A percentile compares a stretch with the other conserved stretches of the same genome.
Evolutionary conservation across 2,113 vertebrate species (phyloP).

Genomic region (Argyrosomus japonicus): DNA sequence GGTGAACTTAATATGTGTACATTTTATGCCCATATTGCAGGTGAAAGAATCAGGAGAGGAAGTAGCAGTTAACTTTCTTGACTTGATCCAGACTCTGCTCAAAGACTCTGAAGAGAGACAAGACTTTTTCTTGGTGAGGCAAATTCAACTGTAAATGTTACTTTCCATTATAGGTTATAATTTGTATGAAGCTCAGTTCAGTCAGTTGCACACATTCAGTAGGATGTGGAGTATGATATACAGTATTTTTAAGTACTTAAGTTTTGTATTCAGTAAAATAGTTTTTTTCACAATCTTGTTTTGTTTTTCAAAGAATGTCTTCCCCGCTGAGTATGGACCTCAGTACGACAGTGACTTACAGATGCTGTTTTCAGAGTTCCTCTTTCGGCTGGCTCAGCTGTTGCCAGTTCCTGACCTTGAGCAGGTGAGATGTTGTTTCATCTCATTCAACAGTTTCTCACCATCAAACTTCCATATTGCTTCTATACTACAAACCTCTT

Average conservation of each 20-base stretch:
- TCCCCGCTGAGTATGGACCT: slow-evolving; percentile 82
- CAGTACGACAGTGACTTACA: slow-evolving; percentile 82
- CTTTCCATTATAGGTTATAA: too few species aligned
- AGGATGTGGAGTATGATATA: background rate
- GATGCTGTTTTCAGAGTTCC: slow-evolving; percentile 84
- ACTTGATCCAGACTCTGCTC: slow-evolving; percentile 73
- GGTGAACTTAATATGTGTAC: background rate
- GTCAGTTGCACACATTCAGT: background rate
- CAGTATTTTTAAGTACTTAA: background rate
- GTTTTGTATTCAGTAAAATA: too few species aligned
- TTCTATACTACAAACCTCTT: background rate
- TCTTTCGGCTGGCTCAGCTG: slow-evolving; percentile 80
- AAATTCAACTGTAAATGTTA: background rate
- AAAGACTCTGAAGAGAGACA: slow-evolving; percentile 68
- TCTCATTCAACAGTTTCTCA: background rate
- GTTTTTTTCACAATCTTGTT: too few species aligned
- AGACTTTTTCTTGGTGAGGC: slow-evolving; percentile 75
- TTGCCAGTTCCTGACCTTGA: slow-evolving; percentile 75
- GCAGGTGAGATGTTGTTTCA: slow-evolving; percentile 64
- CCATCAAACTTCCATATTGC: background rate
- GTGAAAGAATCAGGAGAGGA: slow-evolving; percentile 41
- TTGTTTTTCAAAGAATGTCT: slow-evolving; percentile 73
- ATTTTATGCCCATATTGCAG: slow-evolving; percentile 43
- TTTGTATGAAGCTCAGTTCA: background rate
- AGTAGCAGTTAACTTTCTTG: slow-evolving; percentile 48